Conservation (phyloP, 92 coral and sea anemone species). For the Umimayanthus chanpuru region DNA sequence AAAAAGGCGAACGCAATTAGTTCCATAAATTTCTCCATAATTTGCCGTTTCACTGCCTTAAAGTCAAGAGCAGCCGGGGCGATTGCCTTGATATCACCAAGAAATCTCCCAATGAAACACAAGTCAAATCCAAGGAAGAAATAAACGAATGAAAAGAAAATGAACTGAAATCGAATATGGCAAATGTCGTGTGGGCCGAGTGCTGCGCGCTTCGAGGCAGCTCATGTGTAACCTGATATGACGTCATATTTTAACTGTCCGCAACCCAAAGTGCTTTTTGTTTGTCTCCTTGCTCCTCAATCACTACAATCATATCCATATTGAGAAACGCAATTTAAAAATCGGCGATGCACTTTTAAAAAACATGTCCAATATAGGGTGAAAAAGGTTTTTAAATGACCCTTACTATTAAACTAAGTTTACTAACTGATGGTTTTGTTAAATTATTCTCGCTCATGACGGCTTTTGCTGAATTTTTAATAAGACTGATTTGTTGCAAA, state of each 20-base stretch:
- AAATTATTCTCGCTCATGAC: background rate
- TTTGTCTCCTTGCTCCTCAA: slow-evolving; percentile 19
- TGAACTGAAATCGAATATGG: background rate
- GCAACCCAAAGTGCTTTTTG: slow-evolving; percentile 2
- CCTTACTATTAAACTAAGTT: too few relatives aligned
- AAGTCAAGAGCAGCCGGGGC: background rate
- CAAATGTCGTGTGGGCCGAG: background rate
- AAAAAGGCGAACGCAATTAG: slow-evolving; percentile 40
- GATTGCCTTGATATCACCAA: slow-evolving; percentile 13
- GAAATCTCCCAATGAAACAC: background rate
- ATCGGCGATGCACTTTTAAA: background rate
- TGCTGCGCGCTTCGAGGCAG: background rate
- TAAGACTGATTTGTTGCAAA: too few relatives aligned
- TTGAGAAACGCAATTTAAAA: too few relatives aligned
- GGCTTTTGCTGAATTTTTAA: too few relatives aligned
- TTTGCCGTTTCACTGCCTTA: slow-evolving; percentile 10
- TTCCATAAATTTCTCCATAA: slow-evolving; percentile 27
- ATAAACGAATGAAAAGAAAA: background rate
- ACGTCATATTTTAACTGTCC: slow-evolving; percentile 10
- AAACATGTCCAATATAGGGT: background rate
- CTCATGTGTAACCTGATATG: slow-evolving; percentile 1
- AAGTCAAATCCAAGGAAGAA: slow-evolving; percentile 10
- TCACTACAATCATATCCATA: too few relatives aligned
- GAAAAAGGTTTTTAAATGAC: background rate
- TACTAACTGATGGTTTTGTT: background rate